These are phyloP conservation scores for Aphidius gifuensis DNA, from an alignment of 1,140 invertebrate species.

Conservation along the genomic window DNA sequence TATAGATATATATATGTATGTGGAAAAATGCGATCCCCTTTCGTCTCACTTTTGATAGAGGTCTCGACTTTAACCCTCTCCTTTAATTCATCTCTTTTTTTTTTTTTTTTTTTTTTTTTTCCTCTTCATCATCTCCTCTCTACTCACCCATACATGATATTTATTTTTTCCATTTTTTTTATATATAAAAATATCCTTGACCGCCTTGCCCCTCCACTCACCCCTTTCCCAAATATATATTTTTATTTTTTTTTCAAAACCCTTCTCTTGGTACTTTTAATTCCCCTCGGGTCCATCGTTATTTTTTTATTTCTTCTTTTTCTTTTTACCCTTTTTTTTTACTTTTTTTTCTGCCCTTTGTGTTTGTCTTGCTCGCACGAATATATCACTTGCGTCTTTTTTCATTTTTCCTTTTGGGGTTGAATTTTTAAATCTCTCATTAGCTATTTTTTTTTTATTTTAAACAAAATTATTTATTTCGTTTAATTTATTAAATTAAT, in stretches of 20 bases:
- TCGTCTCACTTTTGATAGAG: neutral
- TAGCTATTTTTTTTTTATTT: no score
- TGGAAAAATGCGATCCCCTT: slow-evolving; percentile 12
- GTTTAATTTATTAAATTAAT: no score
- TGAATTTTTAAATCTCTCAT: neutral
- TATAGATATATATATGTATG: neutral
- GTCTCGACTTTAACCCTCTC: neutral
- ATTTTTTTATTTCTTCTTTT: neutral
- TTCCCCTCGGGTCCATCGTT: neutral
- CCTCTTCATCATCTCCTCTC: neutral
- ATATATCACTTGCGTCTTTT: slow-evolving; percentile 3
- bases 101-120: slow-evolving; percentile 11
- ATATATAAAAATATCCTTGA: slow-evolving; percentile 20
- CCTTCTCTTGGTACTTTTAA: slow-evolving; percentile 3
- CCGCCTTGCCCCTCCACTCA: slow-evolving; percentile 14
- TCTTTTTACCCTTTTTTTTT: neutral
- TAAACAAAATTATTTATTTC: no score
- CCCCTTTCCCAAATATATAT: slow-evolving; percentile 13
- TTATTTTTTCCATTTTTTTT: slow-evolving; percentile 1
- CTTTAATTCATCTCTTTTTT: neutral
- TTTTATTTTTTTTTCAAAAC: slow-evolving; percentile 37
- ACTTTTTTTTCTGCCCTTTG: slow-evolving; percentile 17
- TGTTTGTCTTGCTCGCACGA: no score
- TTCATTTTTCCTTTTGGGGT: slow-evolving; percentile 6
- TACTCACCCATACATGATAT: neutral